Evolutionary conservation across 2,797 vertebrate genomes (phyloP).

Genomic region (Bucorvus abyssinicus): DNA sequence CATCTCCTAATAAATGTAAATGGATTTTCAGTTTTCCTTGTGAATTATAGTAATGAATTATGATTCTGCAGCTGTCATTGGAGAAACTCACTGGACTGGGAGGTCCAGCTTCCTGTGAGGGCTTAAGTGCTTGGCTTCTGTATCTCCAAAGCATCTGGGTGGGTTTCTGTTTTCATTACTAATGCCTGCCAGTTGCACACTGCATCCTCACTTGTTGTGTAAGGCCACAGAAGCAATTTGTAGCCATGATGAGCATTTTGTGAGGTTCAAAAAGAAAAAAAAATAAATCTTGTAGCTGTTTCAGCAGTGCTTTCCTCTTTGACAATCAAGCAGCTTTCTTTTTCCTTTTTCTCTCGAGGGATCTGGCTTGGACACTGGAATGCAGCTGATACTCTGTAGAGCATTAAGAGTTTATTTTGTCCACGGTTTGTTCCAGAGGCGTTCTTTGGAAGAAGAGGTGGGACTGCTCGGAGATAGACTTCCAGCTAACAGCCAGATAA

Average conservation of each 20-base stretch:
- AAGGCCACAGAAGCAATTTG: not conserved
- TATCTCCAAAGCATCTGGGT: not conserved
- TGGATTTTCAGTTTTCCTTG: conserved; percentile 53
- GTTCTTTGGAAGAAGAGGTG: conserved; percentile 37
- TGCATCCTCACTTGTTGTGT: not conserved
- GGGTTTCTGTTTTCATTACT: not conserved
- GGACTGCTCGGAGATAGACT: not conserved
- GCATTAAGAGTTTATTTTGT: not conserved
- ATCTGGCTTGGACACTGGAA: conserved; percentile 16
- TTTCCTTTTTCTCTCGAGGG: conserved; percentile 2
- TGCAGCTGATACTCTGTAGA: conserved; percentile 12
- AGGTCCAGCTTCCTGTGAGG: not conserved
- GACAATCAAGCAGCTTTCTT: conserved; percentile 10
- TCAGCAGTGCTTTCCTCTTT: not conserved
- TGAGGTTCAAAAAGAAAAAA: not conserved
- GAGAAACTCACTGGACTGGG: not conserved
- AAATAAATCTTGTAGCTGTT: not conserved
- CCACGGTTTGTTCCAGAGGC: not conserved
- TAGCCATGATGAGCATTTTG: not conserved
- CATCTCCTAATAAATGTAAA: conserved; percentile 62
- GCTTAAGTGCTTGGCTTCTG: not conserved
- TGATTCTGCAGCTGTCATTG: not conserved
- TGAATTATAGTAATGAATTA: conserved; percentile 53
- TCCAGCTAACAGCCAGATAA: conserved; percentile 11
- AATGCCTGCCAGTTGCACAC: not conserved